Conservation (phyloP, 2,113 vertebrate genomes). For the Mustelus asterias region DNA sequence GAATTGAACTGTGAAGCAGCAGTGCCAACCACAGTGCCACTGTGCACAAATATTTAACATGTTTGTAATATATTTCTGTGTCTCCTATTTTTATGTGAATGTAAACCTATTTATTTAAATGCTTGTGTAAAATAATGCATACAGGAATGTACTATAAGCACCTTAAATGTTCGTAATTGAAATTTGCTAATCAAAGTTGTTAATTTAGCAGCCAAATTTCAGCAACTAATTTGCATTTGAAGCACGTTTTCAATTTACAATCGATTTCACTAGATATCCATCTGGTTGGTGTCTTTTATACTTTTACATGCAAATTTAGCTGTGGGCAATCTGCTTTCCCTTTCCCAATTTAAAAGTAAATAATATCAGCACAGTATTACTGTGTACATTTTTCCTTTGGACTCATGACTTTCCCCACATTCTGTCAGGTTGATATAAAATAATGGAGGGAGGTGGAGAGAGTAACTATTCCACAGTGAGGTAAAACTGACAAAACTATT, state of each 20-base stretch:
- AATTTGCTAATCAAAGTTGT: background rate
- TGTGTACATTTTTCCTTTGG: background rate
- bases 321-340: background rate
- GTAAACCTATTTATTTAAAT: background rate
- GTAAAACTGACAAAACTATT: background rate
- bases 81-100: background rate
- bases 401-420: background rate
- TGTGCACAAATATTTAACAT: background rate
- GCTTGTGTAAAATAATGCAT: background rate
- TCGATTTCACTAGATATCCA: background rate
- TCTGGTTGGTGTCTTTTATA: background rate
- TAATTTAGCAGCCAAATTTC: background rate
- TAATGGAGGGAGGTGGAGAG: background rate
- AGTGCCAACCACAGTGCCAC: no score
- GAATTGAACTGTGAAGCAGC: no score
- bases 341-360: background rate
- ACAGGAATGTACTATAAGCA: background rate
- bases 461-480: background rate
- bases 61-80: background rate
- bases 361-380: background rate
- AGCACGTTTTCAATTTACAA: background rate
- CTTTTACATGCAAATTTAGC: background rate
- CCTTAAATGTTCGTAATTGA: background rate
- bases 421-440: background rate
- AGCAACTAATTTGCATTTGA: background rate